These are phyloP conservation scores for Platycheirus albimanus DNA, from an alignment of 2,888 invertebrate genomes.

Conservation along the genomic window DNA sequence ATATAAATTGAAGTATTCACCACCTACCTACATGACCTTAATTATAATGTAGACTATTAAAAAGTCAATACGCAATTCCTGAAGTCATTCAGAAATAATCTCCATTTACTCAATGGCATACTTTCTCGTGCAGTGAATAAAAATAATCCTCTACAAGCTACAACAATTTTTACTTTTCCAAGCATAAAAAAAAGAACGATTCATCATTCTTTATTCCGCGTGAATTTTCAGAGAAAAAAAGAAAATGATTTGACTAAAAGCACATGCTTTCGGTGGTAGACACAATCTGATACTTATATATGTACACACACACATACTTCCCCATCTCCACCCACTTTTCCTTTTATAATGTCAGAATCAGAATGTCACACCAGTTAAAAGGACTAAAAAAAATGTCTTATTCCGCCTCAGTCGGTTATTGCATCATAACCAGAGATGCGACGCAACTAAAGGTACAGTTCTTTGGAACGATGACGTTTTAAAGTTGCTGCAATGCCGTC, in stretches of 20 bases:
- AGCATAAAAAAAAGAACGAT: not conserved
- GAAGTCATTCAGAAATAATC: too few species aligned
- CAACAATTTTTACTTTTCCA: not conserved
- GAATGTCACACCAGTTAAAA: constrained; percentile 24
- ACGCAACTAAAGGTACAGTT: too few species aligned
- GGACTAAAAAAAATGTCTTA: not conserved
- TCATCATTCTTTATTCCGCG: constrained; percentile 11
- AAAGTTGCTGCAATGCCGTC: not conserved
- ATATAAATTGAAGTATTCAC: too few species aligned
- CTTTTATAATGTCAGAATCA: constrained; percentile 5
- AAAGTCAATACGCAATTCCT: too few species aligned
- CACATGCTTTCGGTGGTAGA: constrained; percentile 30
- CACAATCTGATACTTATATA: not conserved
- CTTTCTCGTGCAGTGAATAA: too few species aligned
- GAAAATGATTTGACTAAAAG: constrained; percentile 2
- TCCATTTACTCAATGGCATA: too few species aligned
- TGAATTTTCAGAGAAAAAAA: not conserved
- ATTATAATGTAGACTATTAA: too few species aligned
- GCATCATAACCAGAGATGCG: too few species aligned
- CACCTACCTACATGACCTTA: too few species aligned
- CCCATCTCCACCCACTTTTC: not conserved
- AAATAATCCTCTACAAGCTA: not conserved
- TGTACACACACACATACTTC: constrained; percentile 14
- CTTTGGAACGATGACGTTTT: not conserved
- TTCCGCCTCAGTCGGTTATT: constrained; percentile 2